phyloP scores from a whole-genome alignment of 2,888 invertebrate species.

The Conchocele bisecta region DNA sequence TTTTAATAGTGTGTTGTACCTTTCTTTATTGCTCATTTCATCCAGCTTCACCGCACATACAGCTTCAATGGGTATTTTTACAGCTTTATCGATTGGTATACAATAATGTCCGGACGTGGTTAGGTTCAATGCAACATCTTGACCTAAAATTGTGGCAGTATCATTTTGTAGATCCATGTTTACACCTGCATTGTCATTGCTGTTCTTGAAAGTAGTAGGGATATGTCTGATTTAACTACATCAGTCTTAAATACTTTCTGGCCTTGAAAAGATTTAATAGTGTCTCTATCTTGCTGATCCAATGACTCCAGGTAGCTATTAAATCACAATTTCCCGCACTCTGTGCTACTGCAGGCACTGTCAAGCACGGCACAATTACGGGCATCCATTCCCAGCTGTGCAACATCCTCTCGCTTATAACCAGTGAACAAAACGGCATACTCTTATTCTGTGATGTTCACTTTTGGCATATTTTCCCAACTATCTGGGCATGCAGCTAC shows the following conservation, averaged over 20 bases:
- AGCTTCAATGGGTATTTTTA: neutral
- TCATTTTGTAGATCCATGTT: constrained; percentile 11
- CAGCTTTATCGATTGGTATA: constrained; percentile 12
- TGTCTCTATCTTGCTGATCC: no score
- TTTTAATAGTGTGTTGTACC: no score
- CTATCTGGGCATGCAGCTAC: constrained; percentile 37
- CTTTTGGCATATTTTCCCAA: constrained; percentile 35
- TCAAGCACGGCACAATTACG: constrained; percentile 50
- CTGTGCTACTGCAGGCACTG: constrained; percentile 57
- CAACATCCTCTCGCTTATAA: constrained; percentile 24
- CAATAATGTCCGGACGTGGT: constrained; percentile 22
- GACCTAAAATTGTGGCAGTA: constrained; percentile 13
- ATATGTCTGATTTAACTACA: constrained; percentile 42
- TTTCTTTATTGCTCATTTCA: no score
- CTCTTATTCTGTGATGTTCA: constrained; percentile 15
- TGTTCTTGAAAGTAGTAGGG: constrained; percentile 15
- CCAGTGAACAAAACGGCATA: constrained; percentile 42
- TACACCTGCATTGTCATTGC: constrained; percentile 23
- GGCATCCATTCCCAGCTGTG: constrained; percentile 35
- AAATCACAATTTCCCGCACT: constrained; percentile 45
- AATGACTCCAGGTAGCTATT: constrained; percentile 16
- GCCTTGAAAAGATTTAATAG: no score
- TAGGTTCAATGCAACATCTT: constrained; percentile 14
- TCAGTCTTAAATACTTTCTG: constrained; percentile 41
- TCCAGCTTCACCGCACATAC: neutral